Evolutionary conservation across 2,797 vertebrate genomes (phyloP).

Genomic region (Micrastur ruficollis): DNA sequence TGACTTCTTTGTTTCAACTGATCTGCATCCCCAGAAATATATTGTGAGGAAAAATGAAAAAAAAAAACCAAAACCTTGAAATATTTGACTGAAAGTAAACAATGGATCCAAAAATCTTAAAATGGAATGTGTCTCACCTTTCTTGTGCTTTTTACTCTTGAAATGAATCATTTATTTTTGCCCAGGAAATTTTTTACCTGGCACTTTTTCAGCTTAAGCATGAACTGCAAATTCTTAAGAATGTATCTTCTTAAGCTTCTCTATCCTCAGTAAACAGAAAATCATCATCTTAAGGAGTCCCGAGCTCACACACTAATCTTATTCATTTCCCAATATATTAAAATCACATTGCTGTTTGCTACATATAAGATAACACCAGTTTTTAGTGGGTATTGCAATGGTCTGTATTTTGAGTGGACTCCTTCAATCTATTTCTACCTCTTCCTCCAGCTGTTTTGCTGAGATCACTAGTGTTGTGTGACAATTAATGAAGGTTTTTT

Average conservation of each 20-base stretch:
- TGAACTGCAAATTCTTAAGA: background rate
- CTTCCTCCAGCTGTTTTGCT: background rate
- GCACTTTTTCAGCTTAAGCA: background rate
- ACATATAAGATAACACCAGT: background rate
- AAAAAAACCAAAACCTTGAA: background rate
- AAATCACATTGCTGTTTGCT: background rate
- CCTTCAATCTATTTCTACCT: background rate
- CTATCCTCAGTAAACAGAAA: background rate
- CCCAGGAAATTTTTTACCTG: background rate
- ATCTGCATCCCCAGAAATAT: background rate
- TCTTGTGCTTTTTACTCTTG: background rate
- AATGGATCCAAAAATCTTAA: background rate
- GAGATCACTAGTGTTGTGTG: background rate
- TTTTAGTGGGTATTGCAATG: background rate
- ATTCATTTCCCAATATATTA: background rate
- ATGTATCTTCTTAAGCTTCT: background rate
- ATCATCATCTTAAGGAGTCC: background rate
- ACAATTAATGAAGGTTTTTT: background rate
- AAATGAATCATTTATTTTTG: background rate
- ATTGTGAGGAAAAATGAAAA: background rate
- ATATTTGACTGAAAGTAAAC: background rate
- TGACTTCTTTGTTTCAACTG: background rate
- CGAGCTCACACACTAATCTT: background rate
- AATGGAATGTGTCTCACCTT: background rate
- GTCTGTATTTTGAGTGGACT: background rate